phyloP scores from a whole-genome alignment of 2,113 vertebrate species.

The Heteronetta atricapilla region DNA sequence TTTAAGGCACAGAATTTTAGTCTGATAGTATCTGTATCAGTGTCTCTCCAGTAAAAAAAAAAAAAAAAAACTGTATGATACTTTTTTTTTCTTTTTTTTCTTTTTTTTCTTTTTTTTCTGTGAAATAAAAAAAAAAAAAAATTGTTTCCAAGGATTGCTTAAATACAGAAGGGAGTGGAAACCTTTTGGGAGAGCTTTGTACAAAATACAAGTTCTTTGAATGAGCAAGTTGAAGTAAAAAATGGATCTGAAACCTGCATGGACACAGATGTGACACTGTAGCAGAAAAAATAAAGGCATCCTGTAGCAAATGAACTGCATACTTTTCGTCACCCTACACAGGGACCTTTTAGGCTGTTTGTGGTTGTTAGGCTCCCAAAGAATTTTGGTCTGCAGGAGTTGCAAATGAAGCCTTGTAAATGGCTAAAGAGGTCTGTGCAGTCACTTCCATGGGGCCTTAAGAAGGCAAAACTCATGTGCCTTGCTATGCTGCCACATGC shows the following conservation, averaged over 20 bases:
- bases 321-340: not conserved
- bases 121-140: conserved; percentile 10
- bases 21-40: not conserved
- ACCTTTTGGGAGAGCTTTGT: not conserved
- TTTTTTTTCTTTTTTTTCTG: no score
- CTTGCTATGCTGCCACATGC: rapidly evolving
- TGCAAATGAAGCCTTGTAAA: not conserved
- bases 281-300: not conserved
- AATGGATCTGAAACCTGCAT: not conserved
- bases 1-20: conserved; percentile 22
- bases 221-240: not conserved
- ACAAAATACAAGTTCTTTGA: not conserved
- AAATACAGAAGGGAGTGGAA: not conserved
- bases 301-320: rapidly evolving
- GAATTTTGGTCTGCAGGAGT: not conserved
- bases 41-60: not conserved
- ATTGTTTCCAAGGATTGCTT: not conserved
- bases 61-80: not conserved
- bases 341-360: not conserved
- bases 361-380: not conserved
- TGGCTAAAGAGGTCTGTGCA: not conserved
- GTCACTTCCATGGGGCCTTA: not conserved
- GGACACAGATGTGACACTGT: not conserved
- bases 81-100: not conserved
- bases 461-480: not conserved